Evolutionary conservation across 2,797 vertebrate species (phyloP).

Genomic region (Sciurus carolinensis): DNA sequence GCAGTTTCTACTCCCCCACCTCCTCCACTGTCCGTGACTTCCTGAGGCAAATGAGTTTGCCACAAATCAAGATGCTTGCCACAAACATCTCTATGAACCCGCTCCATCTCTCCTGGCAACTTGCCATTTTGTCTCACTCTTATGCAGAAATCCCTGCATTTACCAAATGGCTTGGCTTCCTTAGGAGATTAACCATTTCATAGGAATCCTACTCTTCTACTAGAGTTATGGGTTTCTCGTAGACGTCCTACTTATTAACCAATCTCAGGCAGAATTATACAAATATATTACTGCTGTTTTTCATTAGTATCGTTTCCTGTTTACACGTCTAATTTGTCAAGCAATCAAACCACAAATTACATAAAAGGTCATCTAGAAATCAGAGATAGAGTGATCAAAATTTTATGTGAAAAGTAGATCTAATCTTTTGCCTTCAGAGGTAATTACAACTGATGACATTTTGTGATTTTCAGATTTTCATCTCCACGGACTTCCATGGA

Average conservation of each 20-base stretch:
- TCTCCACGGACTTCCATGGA: not conserved
- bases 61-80: constrained; percentile 73
- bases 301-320: constrained; percentile 63
- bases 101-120: constrained; percentile 62
- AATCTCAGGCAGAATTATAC: constrained; percentile 11
- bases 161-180: constrained; percentile 60
- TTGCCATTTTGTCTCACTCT: constrained; percentile 69
- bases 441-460: constrained; percentile 20
- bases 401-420: constrained; percentile 19
- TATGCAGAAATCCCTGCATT: constrained; percentile 64
- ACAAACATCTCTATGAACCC: constrained; percentile 55
- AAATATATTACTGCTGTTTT: constrained; percentile 9
- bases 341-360: constrained; percentile 54
- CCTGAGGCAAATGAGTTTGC: constrained; percentile 67
- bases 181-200: constrained; percentile 64
- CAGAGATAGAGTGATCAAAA: constrained; percentile 37
- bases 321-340: constrained; percentile 70
- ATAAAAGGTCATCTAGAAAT: constrained; percentile 47
- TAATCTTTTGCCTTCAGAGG: constrained; percentile 36
- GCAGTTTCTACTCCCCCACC: not conserved
- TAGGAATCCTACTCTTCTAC: constrained; percentile 24
- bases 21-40: constrained; percentile 16
- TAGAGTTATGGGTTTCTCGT: constrained; percentile 52
- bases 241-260: constrained; percentile 19
- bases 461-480: constrained; percentile 55